Evolutionary conservation across 2,113 vertebrate species (phyloP), one percentile per base, ranked within the genome.

Genomic region (Electrona antarctica): DNA sequence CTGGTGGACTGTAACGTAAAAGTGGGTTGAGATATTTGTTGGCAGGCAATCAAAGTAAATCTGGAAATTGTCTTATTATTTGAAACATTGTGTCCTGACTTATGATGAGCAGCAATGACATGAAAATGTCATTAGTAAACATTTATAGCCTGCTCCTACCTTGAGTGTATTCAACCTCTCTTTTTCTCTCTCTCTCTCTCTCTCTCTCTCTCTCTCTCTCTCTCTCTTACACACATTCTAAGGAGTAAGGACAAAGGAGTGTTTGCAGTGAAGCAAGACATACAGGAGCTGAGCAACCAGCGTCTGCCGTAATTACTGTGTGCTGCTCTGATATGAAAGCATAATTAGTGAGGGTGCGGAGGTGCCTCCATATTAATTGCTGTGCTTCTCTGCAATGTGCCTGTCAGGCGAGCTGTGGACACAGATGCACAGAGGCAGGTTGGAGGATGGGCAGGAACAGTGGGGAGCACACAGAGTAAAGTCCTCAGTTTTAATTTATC

Each of bases 301-400:
- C 82, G 79, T 79, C 80, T 78, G 72, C 85, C 71, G 58, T 91
- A 90, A 91, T 90, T 89, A 91, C 87, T 85, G 87, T 41, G 87
- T 83, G 71, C 76, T 12, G 49, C 76, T 82, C 73, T 77, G 79
- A 83, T 85, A 86, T 84, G 81, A 91, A 90, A 83, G 90, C 76
- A 78, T 91, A 89, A 92, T 91, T 88, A 92, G 78, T 8, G 62
- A 69, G 76, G 68, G 82, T 74, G 75, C 82, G 90, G 87, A 87
- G 80, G 81, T 88, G 76, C 76, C 49, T 52, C 62, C 50, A 65
- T 77, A 85, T 85, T 90, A 86, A 90, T 88, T 88, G 86, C 77
- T 73, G 83, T 56, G 60, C 81, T 87, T 74, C 66, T 78, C 76
- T 73, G 64, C 72, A 80, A 86, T 68, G 80, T 67, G 81, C 64